Evolutionary conservation across 1,140 invertebrate genomes (phyloP).

Genomic region (Leptonema lineaticorne): DNA sequence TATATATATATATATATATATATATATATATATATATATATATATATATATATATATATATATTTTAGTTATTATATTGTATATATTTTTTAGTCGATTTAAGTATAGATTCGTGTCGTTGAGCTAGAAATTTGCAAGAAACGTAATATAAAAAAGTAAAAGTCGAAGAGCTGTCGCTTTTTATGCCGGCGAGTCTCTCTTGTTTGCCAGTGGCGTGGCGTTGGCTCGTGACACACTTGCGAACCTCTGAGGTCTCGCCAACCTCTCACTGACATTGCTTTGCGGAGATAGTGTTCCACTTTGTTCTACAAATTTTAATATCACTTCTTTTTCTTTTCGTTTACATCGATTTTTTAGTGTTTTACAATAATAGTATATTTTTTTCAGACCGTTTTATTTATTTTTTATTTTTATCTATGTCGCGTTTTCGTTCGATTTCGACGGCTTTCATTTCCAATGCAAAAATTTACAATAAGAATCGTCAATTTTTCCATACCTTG

Average conservation of each 20-base stretch:
- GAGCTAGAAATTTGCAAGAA: neutral
- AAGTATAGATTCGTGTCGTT: neutral
- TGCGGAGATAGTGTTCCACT: slow-evolving; percentile 26
- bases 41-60: too few species aligned
- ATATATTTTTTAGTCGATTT: neutral
- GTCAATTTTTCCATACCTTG: too few species aligned
- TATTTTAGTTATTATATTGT: neutral
- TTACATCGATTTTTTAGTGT: neutral
- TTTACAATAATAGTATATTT: too few species aligned
- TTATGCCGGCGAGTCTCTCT: slow-evolving; percentile 8
- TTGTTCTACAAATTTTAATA: neutral
- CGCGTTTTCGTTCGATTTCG: too few species aligned
- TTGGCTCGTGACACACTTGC: slow-evolving; percentile 17
- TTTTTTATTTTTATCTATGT: too few species aligned
- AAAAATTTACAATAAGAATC: too few species aligned
- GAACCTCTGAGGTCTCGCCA: neutral
- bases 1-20: too few species aligned
- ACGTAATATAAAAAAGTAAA: slow-evolving; percentile 17
- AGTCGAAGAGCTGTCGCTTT: slow-evolving; percentile 12
- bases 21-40: too few species aligned
- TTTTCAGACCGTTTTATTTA: too few species aligned
- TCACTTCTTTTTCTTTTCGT: neutral
- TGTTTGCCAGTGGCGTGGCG: neutral
- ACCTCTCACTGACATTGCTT: slow-evolving; percentile 22
- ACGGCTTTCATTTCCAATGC: too few species aligned